Base-by-base conservation (phyloP, 2,888 invertebrate genomes). In the Lymantria dispar region DNA sequence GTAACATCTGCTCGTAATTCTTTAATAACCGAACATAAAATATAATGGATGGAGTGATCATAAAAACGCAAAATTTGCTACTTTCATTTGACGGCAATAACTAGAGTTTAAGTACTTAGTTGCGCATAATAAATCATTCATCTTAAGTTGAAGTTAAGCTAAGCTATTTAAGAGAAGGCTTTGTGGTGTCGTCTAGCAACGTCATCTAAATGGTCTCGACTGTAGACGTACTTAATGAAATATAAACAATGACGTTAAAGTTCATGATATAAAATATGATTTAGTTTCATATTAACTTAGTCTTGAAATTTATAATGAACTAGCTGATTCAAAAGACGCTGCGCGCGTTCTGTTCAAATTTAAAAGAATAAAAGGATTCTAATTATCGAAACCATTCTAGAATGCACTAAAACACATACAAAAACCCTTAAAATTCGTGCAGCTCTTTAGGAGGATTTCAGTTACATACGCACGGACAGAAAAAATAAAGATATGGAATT, bases 91-190 rank as follows among this genome's bases (percentile, higher is more conserved):
- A 37, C 37, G 38, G 13, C 40, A 59, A 58, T 56, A 56, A 48
- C 46, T 43, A 10, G 40, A 37, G 33, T 50, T 46, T 45, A 51
- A 43, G 46, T 50, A 15, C 11, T 37, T 33, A 46, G 51, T 38
- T 45, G 14, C 36, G 54, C 46, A 46, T 56, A 54, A 58, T 60
- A 58, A 60, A 64, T 60, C 50, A 62, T 33, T 10, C 40, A 33
- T 60, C 36, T 54, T 48, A 47, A 47, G 52, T 41, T 48, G 50
- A 38, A 44, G 48, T 56, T 38, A n/a, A 30, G 47, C 50, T 52
- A 40, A 56, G 52, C 56, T 48, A 47, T 56, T 58, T 52, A 54
- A 48, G 45, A 52, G 52, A 57, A 44, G 30, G 52, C 54, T 43
- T 47, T 51, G 53, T 58, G 45, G 45, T 54, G 51, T 52, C 46